Evolutionary conservation across 2,888 invertebrate genomes (phyloP).

Genomic region (Scaptodrosophila latifasciaeformis): DNA sequence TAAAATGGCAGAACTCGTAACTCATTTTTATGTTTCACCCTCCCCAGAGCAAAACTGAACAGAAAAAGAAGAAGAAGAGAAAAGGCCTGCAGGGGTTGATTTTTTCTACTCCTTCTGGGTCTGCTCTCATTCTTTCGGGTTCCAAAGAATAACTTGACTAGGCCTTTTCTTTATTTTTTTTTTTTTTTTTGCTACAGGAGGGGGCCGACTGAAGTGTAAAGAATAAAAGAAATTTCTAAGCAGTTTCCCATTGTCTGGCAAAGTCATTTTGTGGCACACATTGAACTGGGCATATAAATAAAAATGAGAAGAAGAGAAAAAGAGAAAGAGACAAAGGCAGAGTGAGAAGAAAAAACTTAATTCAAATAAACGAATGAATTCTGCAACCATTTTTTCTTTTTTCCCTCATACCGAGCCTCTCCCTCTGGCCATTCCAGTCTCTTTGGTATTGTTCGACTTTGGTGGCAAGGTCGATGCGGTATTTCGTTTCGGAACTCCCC

Average conservation of each 20-base stretch:
- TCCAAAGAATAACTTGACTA: constrained; percentile 70
- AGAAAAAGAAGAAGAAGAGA: background rate
- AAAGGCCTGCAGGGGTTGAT: constrained; percentile 60
- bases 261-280: constrained; percentile 61
- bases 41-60: constrained; percentile 16
- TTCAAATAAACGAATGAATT: too few relatives aligned
- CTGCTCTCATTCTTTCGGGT: too few relatives aligned
- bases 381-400: too few relatives aligned
- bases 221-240: too few relatives aligned
- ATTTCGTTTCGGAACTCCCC: constrained; percentile 6
- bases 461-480: constrained; percentile 21
- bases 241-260: constrained; percentile 54
- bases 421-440: too few relatives aligned
- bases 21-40: constrained; percentile 71
- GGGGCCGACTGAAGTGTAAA: too few relatives aligned
- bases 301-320: constrained; percentile 47
- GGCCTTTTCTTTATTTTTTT: constrained; percentile 44
- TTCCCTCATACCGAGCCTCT: too few relatives aligned
- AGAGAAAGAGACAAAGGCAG: background rate
- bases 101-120: too few relatives aligned
- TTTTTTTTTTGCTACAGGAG: constrained; percentile 28
- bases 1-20: constrained; percentile 74
- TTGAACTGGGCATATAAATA: constrained; percentile 36
- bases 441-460: too few relatives aligned
- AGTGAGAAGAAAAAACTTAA: too few relatives aligned